phyloP scores from a whole-genome alignment of 2,797 vertebrate species.

The Macropodus opercularis region DNA sequence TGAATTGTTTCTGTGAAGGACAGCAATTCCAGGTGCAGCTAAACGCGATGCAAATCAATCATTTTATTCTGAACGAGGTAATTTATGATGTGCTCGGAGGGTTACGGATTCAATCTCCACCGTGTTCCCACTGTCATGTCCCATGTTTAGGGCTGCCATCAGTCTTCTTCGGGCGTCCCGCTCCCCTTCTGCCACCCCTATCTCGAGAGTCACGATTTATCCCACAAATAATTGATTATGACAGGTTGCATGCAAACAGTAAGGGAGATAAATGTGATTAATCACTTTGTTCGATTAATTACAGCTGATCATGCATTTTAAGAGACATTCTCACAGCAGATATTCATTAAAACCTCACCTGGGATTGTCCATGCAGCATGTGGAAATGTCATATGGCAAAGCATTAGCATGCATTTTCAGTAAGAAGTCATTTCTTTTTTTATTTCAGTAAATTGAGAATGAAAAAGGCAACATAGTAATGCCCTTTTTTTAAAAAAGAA shows the following conservation, averaged over 20 bases:
- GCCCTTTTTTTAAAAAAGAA: slow-evolving; percentile 44
- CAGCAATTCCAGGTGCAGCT: slow-evolving; percentile 86
- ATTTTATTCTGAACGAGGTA: slow-evolving; percentile 92
- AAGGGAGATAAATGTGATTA: slow-evolving; percentile 90
- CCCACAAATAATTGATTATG: slow-evolving; percentile 93
- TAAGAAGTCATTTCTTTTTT: neutral
- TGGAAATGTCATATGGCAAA: slow-evolving; percentile 1
- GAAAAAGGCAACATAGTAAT: slow-evolving; percentile 21
- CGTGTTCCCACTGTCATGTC: slow-evolving; percentile 87
- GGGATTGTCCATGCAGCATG: slow-evolving; percentile 16
- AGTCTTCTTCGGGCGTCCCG: slow-evolving; percentile 91
- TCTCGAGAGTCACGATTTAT: slow-evolving; percentile 93
- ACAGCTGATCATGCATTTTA: slow-evolving; percentile 77
- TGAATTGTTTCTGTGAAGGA: slow-evolving; percentile 62
- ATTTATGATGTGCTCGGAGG: slow-evolving; percentile 95
- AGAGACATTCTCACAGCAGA: slow-evolving; percentile 64
- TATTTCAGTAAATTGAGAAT: slow-evolving; percentile 22
- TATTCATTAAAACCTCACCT: slow-evolving; percentile 56
- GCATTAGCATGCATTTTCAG: slow-evolving; percentile 5
- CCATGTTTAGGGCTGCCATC: slow-evolving; percentile 91
- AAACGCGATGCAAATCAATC: slow-evolving; percentile 92
- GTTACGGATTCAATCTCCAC: slow-evolving; percentile 92
- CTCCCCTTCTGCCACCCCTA: slow-evolving; percentile 84
- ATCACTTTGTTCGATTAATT: slow-evolving; percentile 87
- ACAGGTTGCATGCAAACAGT: slow-evolving; percentile 89